Conservation (phyloP, 2,113 vertebrate genomes). For the Tachysurus vachellii region DNA sequence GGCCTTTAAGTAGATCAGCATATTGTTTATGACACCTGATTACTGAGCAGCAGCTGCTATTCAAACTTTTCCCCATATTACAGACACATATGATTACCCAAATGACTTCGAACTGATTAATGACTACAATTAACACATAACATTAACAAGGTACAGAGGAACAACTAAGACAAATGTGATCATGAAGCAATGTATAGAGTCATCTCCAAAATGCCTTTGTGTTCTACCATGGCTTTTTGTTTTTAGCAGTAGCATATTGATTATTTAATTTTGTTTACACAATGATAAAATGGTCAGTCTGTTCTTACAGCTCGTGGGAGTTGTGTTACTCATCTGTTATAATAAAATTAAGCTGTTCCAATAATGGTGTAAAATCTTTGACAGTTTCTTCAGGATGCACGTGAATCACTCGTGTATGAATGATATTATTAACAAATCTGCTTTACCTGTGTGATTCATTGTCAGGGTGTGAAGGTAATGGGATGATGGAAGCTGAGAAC, state of each 20-base stretch:
- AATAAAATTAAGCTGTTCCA: conserved; percentile 39
- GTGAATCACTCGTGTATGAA: conserved; percentile 17
- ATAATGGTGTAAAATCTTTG: conserved; percentile 14
- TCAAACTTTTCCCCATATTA: neutral
- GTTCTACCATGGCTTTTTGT: neutral
- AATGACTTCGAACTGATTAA: conserved; percentile 28
- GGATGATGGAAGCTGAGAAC: neutral
- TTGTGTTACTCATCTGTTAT: conserved; percentile 7
- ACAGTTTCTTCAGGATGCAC: neutral
- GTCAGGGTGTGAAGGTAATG: neutral
- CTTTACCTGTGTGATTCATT: conserved; percentile 14
- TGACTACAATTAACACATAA: conserved; percentile 39
- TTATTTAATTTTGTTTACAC: conserved; percentile 33
- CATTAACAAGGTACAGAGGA: conserved; percentile 41
- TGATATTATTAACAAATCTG: conserved; percentile 19
- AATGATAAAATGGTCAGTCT: conserved; percentile 27
- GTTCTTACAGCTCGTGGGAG: conserved; percentile 1
- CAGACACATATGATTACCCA: conserved; percentile 28
- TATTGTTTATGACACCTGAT: conserved; percentile 6
- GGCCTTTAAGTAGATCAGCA: conserved; percentile 17
- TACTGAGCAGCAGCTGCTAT: neutral
- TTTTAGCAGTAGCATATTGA: conserved; percentile 13
- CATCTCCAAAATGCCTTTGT: conserved; percentile 6
- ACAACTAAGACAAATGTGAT: conserved; percentile 21
- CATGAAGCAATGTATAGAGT: conserved; percentile 23